These are phyloP conservation scores for Bombus vancouverensis DNA, from an alignment of 1,140 invertebrate species.

Conservation along the genomic window DNA sequence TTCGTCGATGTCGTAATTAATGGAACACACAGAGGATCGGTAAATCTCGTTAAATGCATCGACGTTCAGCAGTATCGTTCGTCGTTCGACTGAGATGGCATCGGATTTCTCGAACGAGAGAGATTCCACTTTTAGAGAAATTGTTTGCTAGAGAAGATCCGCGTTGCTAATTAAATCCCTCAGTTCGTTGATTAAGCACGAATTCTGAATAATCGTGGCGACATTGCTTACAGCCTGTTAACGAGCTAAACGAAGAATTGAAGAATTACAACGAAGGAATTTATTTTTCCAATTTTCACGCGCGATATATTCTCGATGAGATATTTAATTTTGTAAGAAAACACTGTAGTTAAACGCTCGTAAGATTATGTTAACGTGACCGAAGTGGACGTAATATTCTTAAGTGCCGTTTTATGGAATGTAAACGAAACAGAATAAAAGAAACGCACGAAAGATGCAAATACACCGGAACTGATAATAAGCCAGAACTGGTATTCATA, in stretches of 20 bases:
- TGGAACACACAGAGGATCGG: slow-evolving; percentile 18
- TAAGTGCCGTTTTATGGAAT: background rate
- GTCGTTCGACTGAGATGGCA: background rate
- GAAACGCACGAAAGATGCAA: background rate
- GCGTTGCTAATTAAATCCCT: background rate
- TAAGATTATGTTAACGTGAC: background rate
- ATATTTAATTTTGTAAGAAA: too few species aligned
- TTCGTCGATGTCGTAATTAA: slow-evolving; percentile 35
- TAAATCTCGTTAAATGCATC: slow-evolving; percentile 24
- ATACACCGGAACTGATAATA: background rate
- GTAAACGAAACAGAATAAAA: background rate
- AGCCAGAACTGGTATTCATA: background rate
- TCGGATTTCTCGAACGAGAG: background rate
- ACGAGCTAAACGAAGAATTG: background rate
- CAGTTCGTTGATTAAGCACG: background rate
- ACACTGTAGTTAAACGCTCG: background rate
- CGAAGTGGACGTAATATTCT: background rate
- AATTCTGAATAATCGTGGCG: background rate
- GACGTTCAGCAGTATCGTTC: slow-evolving; percentile 10
- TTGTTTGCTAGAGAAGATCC: background rate
- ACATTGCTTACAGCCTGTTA: background rate
- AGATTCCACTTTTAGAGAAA: background rate
- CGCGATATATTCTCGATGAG: too few species aligned
- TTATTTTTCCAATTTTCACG: too few species aligned
- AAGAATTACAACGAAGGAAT: too few species aligned